Percentiles rank a stretch among this genome's conserved stretches.
Evolutionary conservation across 1,140 invertebrate species (phyloP).

Genomic region (Protaetia brevitarsis): DNA sequence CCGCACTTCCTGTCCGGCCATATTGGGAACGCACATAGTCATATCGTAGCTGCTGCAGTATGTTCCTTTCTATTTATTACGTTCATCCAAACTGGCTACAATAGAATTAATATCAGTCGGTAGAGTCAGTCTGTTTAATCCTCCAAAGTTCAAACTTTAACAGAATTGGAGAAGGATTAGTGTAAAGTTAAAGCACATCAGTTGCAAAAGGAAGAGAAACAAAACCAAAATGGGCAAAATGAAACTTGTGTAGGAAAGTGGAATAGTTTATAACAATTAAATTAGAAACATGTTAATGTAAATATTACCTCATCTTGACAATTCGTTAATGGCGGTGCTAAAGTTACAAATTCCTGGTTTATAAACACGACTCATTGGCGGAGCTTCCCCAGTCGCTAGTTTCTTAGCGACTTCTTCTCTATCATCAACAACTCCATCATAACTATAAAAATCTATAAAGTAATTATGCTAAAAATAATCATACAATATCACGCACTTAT

Average conservation of each 20-base stretch:
- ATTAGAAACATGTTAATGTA: too few relatives aligned
- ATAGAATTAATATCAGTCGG: slow-evolving; percentile 28
- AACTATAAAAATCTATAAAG: slow-evolving; percentile 28
- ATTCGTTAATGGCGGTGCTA: slow-evolving; percentile 75
- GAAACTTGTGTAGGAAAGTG: too few relatives aligned
- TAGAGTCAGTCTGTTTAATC: too few relatives aligned
- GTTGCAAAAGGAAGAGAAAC: too few relatives aligned
- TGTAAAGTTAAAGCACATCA: too few relatives aligned
- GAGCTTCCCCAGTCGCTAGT: slow-evolving; percentile 47
- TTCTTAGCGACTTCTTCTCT: slow-evolving; percentile 45
- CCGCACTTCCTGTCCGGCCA: slow-evolving; percentile 71
- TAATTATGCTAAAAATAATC: not conserved
- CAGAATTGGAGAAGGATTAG: too few relatives aligned
- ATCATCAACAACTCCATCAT: slow-evolving; percentile 24
- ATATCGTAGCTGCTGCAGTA: slow-evolving; percentile 70
- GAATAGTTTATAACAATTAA: too few relatives aligned
- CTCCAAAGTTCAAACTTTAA: too few relatives aligned
- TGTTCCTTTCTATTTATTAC: slow-evolving; percentile 68
- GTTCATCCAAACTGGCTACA: slow-evolving; percentile 80
- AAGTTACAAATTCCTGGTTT: slow-evolving; percentile 73
- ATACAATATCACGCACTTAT: slow-evolving; percentile 30
- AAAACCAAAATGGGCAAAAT: too few relatives aligned
- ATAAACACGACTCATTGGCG: slow-evolving; percentile 57
- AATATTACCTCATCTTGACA: slow-evolving; percentile 68
- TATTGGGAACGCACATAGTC: slow-evolving; percentile 79